These are phyloP conservation scores for Cephus spinipes DNA, from an alignment of 2,888 invertebrate genomes.

Conservation along the genomic window DNA sequence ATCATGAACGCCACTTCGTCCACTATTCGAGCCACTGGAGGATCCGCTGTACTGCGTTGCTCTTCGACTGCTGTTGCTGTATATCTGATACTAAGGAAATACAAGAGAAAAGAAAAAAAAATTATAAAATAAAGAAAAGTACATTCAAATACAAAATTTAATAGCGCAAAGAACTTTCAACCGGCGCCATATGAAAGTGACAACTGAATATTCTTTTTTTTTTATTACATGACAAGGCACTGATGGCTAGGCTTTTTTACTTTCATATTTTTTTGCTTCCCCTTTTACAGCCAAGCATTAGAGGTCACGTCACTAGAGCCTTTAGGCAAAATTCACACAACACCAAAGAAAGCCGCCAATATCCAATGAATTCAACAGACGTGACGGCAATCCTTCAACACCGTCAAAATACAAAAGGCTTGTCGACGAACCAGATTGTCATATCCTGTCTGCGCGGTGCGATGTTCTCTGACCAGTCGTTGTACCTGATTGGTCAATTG, in stretches of 20 bases:
- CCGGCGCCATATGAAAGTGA: not conserved
- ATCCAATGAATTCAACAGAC: not conserved
- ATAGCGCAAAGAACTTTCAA: not conserved
- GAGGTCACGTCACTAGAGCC: not conserved
- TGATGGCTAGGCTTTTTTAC: not conserved
- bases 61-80: slow-evolving; percentile 74
- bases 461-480: slow-evolving; percentile 77
- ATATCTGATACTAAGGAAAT: slow-evolving; percentile 80
- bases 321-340: not conserved
- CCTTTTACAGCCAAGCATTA: not conserved
- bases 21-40: slow-evolving; percentile 69
- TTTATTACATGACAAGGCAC: not conserved
- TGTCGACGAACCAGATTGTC: slow-evolving; percentile 76
- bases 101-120: slow-evolving; percentile 17
- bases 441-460: slow-evolving; percentile 74
- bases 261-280: not conserved
- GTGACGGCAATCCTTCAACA: not conserved
- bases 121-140: slow-evolving; percentile 2
- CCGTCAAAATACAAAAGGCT: not conserved
- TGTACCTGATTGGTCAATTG: slow-evolving; percentile 83
- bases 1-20: slow-evolving; percentile 70
- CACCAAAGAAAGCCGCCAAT: not conserved
- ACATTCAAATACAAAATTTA: not conserved
- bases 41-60: slow-evolving; percentile 72
- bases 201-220: not conserved